Evolutionary conservation across 2,113 vertebrate species (phyloP), one percentile per base, ranked within the genome.

Genomic region (Macquaria ambigua): DNA sequence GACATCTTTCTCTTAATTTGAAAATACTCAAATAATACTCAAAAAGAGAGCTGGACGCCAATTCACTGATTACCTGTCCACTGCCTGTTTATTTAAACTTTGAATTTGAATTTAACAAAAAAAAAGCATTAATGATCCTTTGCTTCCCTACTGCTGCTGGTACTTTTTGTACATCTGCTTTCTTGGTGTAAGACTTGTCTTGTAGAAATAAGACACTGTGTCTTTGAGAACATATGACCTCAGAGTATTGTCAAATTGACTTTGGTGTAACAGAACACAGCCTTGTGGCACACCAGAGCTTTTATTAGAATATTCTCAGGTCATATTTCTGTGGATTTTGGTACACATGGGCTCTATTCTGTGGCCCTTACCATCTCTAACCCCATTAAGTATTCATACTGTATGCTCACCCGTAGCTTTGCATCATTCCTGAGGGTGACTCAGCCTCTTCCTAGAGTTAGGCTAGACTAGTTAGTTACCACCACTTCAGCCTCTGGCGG

Each of bases 371-470:
- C 20, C 25, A 21, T 69, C 50, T 67, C 64, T 34, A 11, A 14
- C 37, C 67, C 48, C 71, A 84, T 90, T 37, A 83, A 87, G 77
- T 87, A 88, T 88, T 89, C 48, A 82, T 75, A 58, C 53, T 59
- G 34, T 55, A 68, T 67, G 23, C 61, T 87, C 62, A 52, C 3
- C 23, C 21, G 3, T 9, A 56, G 74, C 77, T 63, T 55, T 34
- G 34, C 43, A 58, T 73, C 56, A 28, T 52, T 74, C 79, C 74
- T 84, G 41, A n/a, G 75, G 68, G 74, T 5, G 25, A 86, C 70
- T 83, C 66, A 41, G 55, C 68, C 62, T 66, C 43, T 82, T 81
- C 73, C 74, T 67, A 48, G 16, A 80, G 37, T 76, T 12, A 28
- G 18, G 31, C 61, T 72, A 6, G 69, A 82, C 53, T 77, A 87